These are phyloP conservation scores for Alosa sapidissima DNA, from an alignment of 2,797 vertebrate species.

Conservation along the genomic window DNA sequence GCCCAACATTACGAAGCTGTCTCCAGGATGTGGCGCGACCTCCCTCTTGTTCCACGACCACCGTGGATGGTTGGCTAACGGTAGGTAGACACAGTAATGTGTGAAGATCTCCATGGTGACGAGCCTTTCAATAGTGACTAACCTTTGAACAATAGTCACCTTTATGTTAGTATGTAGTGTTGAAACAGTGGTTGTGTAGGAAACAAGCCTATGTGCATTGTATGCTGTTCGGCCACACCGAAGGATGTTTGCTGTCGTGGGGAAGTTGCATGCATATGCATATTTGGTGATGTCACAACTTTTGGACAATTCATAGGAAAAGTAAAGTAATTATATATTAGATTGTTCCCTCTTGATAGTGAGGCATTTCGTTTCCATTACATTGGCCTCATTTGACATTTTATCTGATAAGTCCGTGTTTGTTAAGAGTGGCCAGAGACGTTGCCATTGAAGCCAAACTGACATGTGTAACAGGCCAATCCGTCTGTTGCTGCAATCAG, in stretches of 20 bases:
- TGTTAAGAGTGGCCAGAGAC: not conserved
- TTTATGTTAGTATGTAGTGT: not conserved
- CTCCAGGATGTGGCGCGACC: not conserved
- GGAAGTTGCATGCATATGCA: not conserved
- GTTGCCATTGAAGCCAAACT: not conserved
- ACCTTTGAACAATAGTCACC: not conserved
- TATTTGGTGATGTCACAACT: not conserved
- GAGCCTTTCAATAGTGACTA: not conserved
- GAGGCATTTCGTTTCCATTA: not conserved
- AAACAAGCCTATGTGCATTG: not conserved
- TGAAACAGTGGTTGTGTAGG: not conserved
- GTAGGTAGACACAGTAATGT: not conserved
- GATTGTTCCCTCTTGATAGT: not conserved
- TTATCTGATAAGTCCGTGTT: not conserved
- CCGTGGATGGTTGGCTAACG: not conserved
- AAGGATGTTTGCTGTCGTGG: not conserved
- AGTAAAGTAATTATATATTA: not conserved
- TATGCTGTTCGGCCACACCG: not conserved
- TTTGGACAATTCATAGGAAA: not conserved
- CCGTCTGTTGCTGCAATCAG: not conserved
- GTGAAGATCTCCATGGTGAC: not conserved
- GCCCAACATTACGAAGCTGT: not conserved
- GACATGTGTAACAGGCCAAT: constrained; percentile 10
- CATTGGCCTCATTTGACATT: not conserved
- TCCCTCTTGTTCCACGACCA: not conserved